These are phyloP conservation scores for Heteronetta atricapilla DNA, from an alignment of 2,113 vertebrate species.

Conservation along the genomic window DNA sequence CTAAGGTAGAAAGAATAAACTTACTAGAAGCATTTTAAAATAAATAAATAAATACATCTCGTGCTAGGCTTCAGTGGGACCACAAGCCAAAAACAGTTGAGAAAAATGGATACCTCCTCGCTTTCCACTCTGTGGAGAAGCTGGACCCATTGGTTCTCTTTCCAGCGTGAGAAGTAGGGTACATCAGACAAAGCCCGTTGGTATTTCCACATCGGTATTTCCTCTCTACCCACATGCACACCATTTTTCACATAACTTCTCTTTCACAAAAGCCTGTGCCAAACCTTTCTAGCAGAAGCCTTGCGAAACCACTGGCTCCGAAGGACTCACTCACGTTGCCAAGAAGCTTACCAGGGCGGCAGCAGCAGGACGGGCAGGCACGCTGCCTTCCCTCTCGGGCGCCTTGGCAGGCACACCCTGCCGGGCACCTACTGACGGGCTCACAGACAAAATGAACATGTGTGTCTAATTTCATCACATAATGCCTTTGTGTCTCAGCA, in stretches of 20 bases:
- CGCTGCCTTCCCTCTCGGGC: not conserved
- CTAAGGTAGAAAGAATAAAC: not conserved
- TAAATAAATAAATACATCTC: too few species aligned
- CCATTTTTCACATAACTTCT: not conserved
- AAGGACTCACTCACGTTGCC: not conserved
- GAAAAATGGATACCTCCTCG: not conserved
- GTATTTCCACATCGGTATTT: too few species aligned
- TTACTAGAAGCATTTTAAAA: not conserved
- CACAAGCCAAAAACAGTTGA: not conserved
- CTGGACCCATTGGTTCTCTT: not conserved
- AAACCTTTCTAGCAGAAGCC: not conserved
- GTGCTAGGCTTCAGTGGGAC: not conserved
- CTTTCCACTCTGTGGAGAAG: not conserved
- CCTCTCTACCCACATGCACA: too few species aligned
- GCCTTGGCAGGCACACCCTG: not conserved
- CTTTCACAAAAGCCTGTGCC: not conserved
- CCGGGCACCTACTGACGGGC: not conserved
- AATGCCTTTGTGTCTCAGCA: not conserved
- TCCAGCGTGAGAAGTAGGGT: not conserved
- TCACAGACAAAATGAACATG: not conserved
- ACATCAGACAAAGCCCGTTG: not conserved
- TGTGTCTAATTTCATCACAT: not conserved
- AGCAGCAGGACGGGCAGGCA: not conserved
- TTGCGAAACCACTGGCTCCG: not conserved
- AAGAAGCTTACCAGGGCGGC: not conserved